Evolutionary conservation across 2,888 invertebrate genomes (phyloP).

Genomic region (Acanthococcus lagerstroemiae): DNA sequence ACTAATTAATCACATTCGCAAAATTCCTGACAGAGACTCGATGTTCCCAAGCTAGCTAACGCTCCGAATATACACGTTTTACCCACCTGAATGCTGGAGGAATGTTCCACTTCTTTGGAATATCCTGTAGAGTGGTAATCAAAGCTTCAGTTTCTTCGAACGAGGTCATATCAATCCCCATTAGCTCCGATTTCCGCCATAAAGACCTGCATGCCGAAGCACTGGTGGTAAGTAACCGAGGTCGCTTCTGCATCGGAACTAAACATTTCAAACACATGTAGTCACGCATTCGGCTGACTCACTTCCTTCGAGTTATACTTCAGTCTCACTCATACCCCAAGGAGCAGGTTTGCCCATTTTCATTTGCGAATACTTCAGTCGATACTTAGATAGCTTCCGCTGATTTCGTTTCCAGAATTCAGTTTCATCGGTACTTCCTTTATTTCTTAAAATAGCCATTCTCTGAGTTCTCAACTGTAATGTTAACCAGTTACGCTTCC

Average conservation of each 20-base stretch:
- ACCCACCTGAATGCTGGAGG: conserved; percentile 65
- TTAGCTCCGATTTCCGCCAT: conserved; percentile 73
- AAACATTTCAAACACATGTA: no score
- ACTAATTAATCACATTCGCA: no score
- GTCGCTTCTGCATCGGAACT: conserved; percentile 94
- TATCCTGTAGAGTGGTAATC: conserved; percentile 69
- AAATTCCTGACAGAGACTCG: no score
- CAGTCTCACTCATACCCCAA: conserved; percentile 14
- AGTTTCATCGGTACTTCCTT: conserved; percentile 55
- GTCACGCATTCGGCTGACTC: no score
- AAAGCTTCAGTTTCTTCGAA: conserved; percentile 75
- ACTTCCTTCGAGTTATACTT: no score
- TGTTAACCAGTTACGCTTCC: conserved; percentile 52
- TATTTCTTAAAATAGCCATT: conserved; percentile 48
- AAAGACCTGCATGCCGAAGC: conserved; percentile 77
- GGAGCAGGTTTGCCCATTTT: conserved; percentile 31
- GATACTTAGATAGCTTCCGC: conserved; percentile 71
- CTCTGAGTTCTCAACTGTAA: conserved; percentile 60
- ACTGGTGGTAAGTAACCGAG: conserved; percentile 76
- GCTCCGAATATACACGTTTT: no score
- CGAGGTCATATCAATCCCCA: conserved; percentile 77
- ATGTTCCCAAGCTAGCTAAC: not conserved
- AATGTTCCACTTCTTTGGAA: conserved; percentile 87
- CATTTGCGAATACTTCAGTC: conserved; percentile 40
- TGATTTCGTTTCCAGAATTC: conserved; percentile 56